Conservation (phyloP, 2,113 vertebrate genomes). For the Brachyhypopomus gauderio region DNA sequence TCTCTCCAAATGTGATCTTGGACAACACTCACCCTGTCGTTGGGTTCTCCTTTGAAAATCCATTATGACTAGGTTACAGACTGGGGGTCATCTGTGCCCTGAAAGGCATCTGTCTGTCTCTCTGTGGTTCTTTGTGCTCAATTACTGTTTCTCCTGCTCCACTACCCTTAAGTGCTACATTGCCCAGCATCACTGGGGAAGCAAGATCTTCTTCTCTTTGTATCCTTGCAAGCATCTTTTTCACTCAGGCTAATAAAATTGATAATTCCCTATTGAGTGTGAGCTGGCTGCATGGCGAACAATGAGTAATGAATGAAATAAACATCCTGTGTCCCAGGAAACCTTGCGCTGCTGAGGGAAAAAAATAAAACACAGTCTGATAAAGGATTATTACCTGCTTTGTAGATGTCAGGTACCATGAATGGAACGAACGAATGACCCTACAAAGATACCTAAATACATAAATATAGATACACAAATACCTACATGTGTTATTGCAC, state of each 20-base stretch:
- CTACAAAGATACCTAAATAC: not conserved
- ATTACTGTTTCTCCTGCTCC: not conserved
- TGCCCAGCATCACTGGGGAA: not conserved
- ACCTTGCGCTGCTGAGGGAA: not conserved
- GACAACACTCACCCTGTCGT: too few relatives aligned
- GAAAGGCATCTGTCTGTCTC: not conserved
- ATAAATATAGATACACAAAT: too few relatives aligned
- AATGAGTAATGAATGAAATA: conserved; percentile 29
- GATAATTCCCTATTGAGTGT: not conserved
- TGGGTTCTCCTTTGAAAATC: not conserved
- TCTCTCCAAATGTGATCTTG: too few relatives aligned
- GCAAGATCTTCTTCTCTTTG: not conserved
- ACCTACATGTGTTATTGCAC: too few relatives aligned
- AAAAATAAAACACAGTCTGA: not conserved
- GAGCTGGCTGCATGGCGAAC: conserved; percentile 16
- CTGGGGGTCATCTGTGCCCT: not conserved
- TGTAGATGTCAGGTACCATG: not conserved
- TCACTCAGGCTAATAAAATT: not conserved
- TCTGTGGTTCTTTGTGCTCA: not conserved
- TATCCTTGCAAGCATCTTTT: not conserved
- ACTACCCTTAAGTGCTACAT: not conserved
- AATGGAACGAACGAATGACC: not conserved
- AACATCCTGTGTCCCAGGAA: not conserved
- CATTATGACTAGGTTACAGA: not conserved
- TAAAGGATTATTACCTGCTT: conserved; percentile 4